Evolutionary conservation across 30 jellyfish, hydroid and myxozoan genomes (phyloP).

Genomic region (Aurelia coerulea): DNA sequence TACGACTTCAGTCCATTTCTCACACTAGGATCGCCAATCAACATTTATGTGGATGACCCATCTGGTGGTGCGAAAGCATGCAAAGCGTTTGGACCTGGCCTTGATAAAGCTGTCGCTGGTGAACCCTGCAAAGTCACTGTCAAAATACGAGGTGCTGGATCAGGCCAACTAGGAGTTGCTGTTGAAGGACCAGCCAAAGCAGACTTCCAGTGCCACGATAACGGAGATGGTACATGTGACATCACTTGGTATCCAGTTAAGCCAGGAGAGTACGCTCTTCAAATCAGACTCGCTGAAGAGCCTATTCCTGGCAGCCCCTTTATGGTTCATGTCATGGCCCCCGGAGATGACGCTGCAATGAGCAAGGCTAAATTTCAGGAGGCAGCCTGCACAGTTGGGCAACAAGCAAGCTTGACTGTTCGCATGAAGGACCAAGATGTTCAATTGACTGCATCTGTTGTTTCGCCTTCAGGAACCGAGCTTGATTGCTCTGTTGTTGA

Average conservation of each 20-base stretch:
- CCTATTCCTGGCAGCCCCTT: conserved; percentile 98
- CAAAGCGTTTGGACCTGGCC: too few species aligned
- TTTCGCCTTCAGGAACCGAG: conserved; percentile 92
- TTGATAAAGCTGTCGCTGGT: too few species aligned
- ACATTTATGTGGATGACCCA: too few species aligned
- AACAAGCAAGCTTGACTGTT: conserved; percentile 97
- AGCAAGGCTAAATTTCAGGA: conserved; percentile 97
- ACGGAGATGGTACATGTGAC: conserved; percentile 97
- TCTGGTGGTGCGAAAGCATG: too few species aligned
- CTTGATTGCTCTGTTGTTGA: conserved; percentile 97
- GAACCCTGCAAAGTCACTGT: too few species aligned
- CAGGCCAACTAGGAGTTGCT: too few species aligned
- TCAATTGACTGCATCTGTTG: conserved; percentile 87
- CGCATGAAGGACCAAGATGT: conserved; percentile 98
- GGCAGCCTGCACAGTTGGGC: conserved; percentile 94
- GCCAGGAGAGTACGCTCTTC: conserved; percentile 97
- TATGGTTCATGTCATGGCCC: conserved; percentile 80
- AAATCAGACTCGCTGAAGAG: conserved; percentile 87
- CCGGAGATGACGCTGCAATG: conserved; percentile 94
- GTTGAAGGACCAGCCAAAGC: too few species aligned
- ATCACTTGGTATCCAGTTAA: conserved; percentile 98
- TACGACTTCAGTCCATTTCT: too few species aligned
- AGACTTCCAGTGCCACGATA: too few species aligned
- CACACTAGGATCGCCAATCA: too few species aligned
- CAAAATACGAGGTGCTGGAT: too few species aligned